Conservation (phyloP, 2,797 vertebrate species). For the Danio kyathit region DNA sequence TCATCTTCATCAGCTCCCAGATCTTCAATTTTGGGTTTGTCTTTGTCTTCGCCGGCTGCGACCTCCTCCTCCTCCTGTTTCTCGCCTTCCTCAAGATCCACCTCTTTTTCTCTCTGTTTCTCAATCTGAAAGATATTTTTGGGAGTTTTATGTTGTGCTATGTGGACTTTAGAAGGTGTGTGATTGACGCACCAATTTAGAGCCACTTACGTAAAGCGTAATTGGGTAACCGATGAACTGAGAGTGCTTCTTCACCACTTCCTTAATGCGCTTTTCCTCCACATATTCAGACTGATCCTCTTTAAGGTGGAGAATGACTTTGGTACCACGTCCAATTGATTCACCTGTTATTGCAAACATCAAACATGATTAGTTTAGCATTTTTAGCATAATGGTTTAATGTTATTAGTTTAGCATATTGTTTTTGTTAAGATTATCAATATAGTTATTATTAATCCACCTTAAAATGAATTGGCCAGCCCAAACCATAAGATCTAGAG, state of each 20-base stretch:
- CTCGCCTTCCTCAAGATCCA: constrained; percentile 79
- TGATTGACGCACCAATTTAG: background rate
- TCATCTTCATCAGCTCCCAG: constrained; percentile 82
- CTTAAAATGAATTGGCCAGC: no score
- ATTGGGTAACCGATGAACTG: constrained; percentile 98
- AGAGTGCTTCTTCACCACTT: constrained; percentile 94
- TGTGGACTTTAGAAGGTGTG: background rate
- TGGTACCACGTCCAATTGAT: constrained; percentile 82
- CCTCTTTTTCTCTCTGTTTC: constrained; percentile 84
- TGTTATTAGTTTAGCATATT: no score
- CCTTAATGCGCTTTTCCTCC: constrained; percentile 88
- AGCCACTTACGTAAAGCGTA: constrained; percentile 86
- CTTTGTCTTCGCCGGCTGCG: constrained; percentile 74
- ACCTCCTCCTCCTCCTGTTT: constrained; percentile 80
- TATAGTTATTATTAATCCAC: no score
- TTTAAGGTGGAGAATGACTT: constrained; percentile 91
- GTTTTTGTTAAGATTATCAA: no score
- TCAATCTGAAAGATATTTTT: constrained; percentile 72
- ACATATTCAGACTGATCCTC: constrained; percentile 93
- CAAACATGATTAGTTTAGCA: no score
- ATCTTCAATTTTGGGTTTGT: constrained; percentile 93
- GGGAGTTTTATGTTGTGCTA: background rate
- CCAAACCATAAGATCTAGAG: no score
- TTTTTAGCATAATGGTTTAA: constrained; percentile 80
- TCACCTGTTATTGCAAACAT: no score